phyloP scores from a whole-genome alignment of 2,888 invertebrate genomes.

The Callyntrura guangdongensis region DNA sequence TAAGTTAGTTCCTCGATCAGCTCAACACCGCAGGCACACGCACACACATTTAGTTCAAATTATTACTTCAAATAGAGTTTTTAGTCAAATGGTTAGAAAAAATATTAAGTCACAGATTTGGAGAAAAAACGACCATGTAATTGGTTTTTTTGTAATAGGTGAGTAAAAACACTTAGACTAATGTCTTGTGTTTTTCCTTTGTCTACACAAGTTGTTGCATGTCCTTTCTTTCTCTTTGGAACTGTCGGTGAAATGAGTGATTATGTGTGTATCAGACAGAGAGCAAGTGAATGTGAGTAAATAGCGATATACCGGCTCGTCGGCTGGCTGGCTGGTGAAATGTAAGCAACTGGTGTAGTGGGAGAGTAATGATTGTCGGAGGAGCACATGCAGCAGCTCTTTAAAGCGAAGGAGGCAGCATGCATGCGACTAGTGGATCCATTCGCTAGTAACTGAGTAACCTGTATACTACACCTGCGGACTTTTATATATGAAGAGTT shows the following conservation, averaged over 20 bases:
- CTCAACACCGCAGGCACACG: too few relatives aligned
- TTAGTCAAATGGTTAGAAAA: neutral
- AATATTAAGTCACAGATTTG: neutral
- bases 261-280: neutral
- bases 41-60: too few relatives aligned
- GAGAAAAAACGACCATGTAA: constrained; percentile 32
- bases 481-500: constrained; percentile 82
- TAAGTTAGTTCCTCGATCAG: too few relatives aligned
- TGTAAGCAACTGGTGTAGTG: constrained; percentile 54
- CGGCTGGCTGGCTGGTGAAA: constrained; percentile 59
- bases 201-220: neutral
- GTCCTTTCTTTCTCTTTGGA: constrained; percentile 47
- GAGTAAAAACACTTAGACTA: neutral
- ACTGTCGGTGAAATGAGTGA: constrained; percentile 30
- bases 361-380: constrained; percentile 56
- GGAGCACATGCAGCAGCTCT: constrained; percentile 69
- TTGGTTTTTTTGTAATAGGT: neutral
- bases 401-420: constrained; percentile 60
- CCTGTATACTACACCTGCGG: constrained; percentile 78
- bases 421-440: constrained; percentile 78
- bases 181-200: neutral
- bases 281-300: constrained; percentile 1
- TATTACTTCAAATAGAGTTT: too few relatives aligned
- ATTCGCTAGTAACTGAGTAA: constrained; percentile 82
- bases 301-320: constrained; percentile 61